Base-by-base conservation (phyloP, 2,113 vertebrate genomes). In the Alethe diademata region DNA sequence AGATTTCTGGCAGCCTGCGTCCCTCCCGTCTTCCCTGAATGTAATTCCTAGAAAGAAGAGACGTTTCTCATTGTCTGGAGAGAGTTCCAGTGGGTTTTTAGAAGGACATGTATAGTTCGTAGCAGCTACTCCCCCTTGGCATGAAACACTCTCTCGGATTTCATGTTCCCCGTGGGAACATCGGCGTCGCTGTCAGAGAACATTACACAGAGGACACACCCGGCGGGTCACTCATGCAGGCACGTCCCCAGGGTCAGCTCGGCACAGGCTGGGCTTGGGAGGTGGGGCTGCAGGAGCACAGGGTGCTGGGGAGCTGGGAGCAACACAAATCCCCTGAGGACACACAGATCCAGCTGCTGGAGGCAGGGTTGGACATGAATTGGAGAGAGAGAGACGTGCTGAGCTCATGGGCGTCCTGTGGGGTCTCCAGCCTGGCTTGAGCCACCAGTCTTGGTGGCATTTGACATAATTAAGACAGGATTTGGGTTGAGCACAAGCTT, bases 1-100 rank as follows among this genome's bases (percentile, higher is more conserved):
- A 29, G 56, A 38, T 79, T 82, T n/a, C 85, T 86, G 72, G 75
- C 67, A 73, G 33, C 38, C n/a, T n/a, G n/a, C 2, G 0, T 82
- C 50, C 36, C 51, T 90, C 58, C 83, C 4, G 2, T 75, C 82
- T 90, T 66, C 73, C 61, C 64, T 24, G 47, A 25, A 7, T 19
- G 31, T 66, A 31, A 31, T 86, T 94, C 93, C 38, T 88, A 90
- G 82, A 95, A 92, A 88, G 93, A 88, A 72, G 62, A 90, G 85
- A 43, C 1, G 0, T 92, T 88, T 73, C 74, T 69, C 48, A 25
- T 86, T 81, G 85, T 83, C 78, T 75, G 91, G 62, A 91, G 54
- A 57, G 74, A 35, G 60, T 56, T 92, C 31, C 72, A 35, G 0
- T 66, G 88, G 60, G 65, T 86, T 86, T 64, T 40, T 35, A 71